These are phyloP conservation scores for Eleginops maclovinus DNA, from an alignment of 2,113 vertebrate species.

Conservation along the genomic window DNA sequence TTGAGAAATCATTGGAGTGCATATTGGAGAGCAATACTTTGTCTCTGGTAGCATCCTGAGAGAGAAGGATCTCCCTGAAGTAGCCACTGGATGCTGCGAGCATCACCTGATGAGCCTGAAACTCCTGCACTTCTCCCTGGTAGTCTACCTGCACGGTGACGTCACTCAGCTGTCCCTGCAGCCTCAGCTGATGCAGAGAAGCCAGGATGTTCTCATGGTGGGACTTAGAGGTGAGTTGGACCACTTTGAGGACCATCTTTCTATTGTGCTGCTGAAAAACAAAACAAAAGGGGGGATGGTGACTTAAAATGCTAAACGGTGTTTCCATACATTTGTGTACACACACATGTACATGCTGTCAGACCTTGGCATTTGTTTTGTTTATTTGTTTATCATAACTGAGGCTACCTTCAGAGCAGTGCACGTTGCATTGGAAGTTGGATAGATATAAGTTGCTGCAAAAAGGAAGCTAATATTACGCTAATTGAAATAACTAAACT, in stretches of 20 bases:
- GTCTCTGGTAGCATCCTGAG: slow-evolving; percentile 78
- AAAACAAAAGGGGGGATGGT: neutral
- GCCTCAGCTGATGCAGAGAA: slow-evolving; percentile 91
- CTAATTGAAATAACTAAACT: neutral
- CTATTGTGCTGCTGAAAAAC: slow-evolving; percentile 53
- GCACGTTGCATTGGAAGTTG: neutral
- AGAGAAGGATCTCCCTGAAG: slow-evolving; percentile 91
- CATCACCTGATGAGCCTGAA: slow-evolving; percentile 92
- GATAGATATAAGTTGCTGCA: neutral
- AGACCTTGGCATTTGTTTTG: neutral
- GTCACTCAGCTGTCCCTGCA: slow-evolving; percentile 91
- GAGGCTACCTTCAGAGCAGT: neutral
- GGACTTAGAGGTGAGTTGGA: slow-evolving; percentile 88
- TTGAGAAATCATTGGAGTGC: slow-evolving; percentile 86
- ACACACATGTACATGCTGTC: neutral
- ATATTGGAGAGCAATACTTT: slow-evolving; percentile 87
- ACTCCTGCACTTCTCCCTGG: slow-evolving; percentile 88
- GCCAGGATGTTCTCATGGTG: slow-evolving; percentile 88
- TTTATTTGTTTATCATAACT: neutral
- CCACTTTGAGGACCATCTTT: slow-evolving; percentile 87
- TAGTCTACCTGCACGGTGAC: slow-evolving; percentile 92
- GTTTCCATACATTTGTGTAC: neutral
- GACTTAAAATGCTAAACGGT: neutral
- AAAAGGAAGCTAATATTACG: neutral
- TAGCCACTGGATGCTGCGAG: slow-evolving; percentile 95